A percentile compares a stretch with the other conserved stretches of the same genome.
These are phyloP conservation scores for Chymomyza fuscimana DNA, from an alignment of 2,888 invertebrate species.

Conservation along the genomic window DNA sequence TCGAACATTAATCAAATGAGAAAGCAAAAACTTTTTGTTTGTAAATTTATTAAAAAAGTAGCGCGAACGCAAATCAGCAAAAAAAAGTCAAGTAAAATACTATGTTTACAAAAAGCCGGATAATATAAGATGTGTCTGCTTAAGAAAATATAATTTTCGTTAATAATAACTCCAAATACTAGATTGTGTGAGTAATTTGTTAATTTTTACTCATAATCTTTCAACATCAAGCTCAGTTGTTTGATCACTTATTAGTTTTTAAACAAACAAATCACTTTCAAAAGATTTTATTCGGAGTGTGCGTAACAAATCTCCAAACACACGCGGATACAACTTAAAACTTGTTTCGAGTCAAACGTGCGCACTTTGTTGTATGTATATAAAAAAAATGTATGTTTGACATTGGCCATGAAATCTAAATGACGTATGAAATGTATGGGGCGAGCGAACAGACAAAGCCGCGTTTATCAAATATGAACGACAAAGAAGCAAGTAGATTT, in stretches of 20 bases:
- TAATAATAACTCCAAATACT: neutral
- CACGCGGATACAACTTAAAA: neutral
- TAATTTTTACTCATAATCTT: neutral
- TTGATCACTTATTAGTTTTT: neutral
- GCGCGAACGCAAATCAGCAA: neutral
- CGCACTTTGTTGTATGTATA: neutral
- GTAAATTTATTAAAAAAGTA: slow-evolving; percentile 13
- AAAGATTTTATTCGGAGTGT: neutral
- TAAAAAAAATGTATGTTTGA: slow-evolving; percentile 45
- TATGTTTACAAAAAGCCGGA: neutral
- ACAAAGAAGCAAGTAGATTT: neutral
- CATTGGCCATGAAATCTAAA: slow-evolving; percentile 65
- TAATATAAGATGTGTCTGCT: neutral
- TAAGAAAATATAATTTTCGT: neutral
- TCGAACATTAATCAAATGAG: slow-evolving; percentile 59
- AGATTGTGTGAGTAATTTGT: neutral
- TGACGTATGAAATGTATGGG: slow-evolving; percentile 53
- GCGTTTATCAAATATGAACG: neutral
- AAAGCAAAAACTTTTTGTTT: slow-evolving; percentile 38
- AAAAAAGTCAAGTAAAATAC: no score
- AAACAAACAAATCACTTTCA: neutral
- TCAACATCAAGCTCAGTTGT: neutral
- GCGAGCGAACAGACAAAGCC: slow-evolving; percentile 22
- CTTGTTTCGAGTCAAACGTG: slow-evolving; percentile 28
- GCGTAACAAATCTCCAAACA: neutral